phyloP scores from a whole-genome alignment of 2,113 vertebrate species.

The Ailuropoda melanoleuca region DNA sequence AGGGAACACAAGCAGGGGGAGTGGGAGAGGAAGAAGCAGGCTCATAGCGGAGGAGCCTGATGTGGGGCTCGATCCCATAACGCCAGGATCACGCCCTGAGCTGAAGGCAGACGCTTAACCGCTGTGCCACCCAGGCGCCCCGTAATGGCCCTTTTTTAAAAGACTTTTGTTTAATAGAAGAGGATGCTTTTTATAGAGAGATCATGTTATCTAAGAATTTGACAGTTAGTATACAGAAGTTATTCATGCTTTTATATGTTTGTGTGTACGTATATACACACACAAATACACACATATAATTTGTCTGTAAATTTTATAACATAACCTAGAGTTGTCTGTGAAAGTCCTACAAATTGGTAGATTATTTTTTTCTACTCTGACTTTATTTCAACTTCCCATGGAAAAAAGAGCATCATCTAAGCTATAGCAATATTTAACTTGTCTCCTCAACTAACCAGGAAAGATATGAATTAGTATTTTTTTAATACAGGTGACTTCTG shows the following conservation, averaged over 20 bases:
- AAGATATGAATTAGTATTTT: not conserved
- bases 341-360: not conserved
- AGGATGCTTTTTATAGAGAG: not conserved
- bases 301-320: constrained; percentile 1
- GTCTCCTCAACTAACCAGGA: not conserved
- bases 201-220: not conserved
- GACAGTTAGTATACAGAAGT: not conserved
- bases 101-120: no score
- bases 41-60: no score
- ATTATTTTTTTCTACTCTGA: not conserved
- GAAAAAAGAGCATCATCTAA: not conserved
- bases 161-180: not conserved
- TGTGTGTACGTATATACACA: not conserved
- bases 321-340: not conserved
- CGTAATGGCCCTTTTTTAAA: not conserved
- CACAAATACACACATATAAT: not conserved
- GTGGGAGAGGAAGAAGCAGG: no score
- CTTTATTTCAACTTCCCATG: not conserved
- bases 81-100: no score
- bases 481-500: not conserved
- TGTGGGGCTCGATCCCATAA: no score
- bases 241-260: not conserved
- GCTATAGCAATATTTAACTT: not conserved
- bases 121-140: no score
- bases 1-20: no score